Evolutionary conservation across 2,888 invertebrate genomes (phyloP).

Genomic region (Tenthredo scrophulariae): DNA sequence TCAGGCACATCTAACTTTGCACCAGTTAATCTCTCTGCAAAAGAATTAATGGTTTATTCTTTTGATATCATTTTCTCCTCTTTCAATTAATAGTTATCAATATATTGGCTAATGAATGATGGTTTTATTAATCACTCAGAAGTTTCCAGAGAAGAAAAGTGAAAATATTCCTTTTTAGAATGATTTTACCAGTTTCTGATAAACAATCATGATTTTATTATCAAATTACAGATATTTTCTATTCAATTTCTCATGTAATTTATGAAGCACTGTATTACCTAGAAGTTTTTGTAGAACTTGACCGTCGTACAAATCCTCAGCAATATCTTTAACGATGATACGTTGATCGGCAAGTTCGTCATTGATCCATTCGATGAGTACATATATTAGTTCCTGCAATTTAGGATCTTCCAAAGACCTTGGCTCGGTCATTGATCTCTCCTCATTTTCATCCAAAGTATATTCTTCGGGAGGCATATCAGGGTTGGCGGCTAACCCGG

Average conservation of each 20-base stretch:
- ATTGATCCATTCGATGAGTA: conserved; percentile 98
- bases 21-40: conserved; percentile 89
- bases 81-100: not conserved
- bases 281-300: conserved; percentile 89
- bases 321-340: conserved; percentile 97
- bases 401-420: conserved; percentile 92
- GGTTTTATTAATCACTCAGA: not conserved
- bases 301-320: conserved; percentile 98
- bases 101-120: not conserved
- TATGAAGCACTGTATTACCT: conserved; percentile 72
- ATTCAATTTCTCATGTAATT: not conserved
- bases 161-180: not conserved
- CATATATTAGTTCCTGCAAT: conserved; percentile 89
- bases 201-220: not conserved
- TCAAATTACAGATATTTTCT: not conserved
- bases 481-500: conserved; percentile 93
- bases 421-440: conserved; percentile 96
- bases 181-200: not conserved
- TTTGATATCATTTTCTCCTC: not conserved
- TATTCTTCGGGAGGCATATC: conserved; percentile 97
- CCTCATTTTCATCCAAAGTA: conserved; percentile 96
- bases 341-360: conserved; percentile 97
- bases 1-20: conserved; percentile 97
- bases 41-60: conserved; percentile 52
- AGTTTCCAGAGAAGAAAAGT: not conserved